A percentile compares a stretch with the other conserved stretches of the same genome.
Conservation (phyloP, 2,888 invertebrate genomes). For the Zygaena filipendulae region DNA sequence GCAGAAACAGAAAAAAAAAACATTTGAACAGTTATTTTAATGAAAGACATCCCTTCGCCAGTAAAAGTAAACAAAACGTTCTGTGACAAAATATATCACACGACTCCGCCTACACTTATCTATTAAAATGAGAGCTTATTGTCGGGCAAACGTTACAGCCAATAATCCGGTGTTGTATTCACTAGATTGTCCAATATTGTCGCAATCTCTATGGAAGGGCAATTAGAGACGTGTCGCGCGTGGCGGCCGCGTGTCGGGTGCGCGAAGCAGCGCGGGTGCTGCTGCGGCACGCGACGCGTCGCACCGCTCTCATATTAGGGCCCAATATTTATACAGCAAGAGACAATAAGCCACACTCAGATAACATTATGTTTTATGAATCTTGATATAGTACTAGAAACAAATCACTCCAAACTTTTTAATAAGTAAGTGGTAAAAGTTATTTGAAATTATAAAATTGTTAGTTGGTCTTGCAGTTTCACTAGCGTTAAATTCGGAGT, state of each 20-base stretch:
- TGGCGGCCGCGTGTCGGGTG: slow-evolving; percentile 47
- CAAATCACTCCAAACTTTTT: slow-evolving; percentile 15
- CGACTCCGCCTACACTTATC: slow-evolving; percentile 62
- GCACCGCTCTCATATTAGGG: slow-evolving; percentile 32
- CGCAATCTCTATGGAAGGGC: slow-evolving; percentile 58
- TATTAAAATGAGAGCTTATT: slow-evolving; percentile 67
- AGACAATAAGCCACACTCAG: slow-evolving; percentile 28
- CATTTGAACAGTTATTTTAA: too few species aligned
- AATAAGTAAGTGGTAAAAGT: too few species aligned
- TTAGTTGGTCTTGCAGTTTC: too few species aligned
- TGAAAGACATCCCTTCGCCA: slow-evolving; percentile 3
- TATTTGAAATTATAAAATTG: too few species aligned
- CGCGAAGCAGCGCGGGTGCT: slow-evolving; percentile 19
- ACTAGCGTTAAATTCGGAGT: too few species aligned
- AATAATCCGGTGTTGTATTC: slow-evolving; percentile 61
- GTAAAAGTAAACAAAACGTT: too few species aligned
- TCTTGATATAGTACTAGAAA: too few species aligned
- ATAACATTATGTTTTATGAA: slow-evolving; percentile 35
- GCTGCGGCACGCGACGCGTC: slow-evolving; percentile 29
- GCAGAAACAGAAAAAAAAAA: too few species aligned
- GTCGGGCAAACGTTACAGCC: slow-evolving; percentile 39
- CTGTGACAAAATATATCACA: slow-evolving; percentile 61
- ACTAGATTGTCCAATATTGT: slow-evolving; percentile 67
- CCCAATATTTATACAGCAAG: slow-evolving; percentile 47
- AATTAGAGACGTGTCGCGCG: slow-evolving; percentile 63